phyloP scores from a whole-genome alignment of 2,113 vertebrate species.

The Pycnonotus jocosus region DNA sequence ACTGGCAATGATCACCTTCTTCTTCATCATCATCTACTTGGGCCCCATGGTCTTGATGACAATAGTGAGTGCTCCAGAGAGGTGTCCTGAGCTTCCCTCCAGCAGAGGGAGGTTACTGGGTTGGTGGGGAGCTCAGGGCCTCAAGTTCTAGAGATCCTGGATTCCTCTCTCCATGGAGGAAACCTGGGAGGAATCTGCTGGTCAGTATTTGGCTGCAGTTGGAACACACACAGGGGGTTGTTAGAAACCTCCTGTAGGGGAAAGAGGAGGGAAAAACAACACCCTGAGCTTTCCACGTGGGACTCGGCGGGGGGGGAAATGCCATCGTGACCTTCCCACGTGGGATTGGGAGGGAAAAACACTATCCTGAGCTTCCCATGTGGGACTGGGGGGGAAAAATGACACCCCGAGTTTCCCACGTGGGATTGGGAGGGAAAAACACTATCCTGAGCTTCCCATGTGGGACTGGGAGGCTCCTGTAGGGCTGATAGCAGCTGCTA shows the following conservation, averaged over 20 bases:
- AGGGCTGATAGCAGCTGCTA: neutral
- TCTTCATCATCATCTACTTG: slow-evolving; percentile 98
- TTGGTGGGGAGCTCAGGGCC: neutral
- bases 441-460: neutral
- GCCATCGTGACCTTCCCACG: neutral
- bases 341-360: neutral
- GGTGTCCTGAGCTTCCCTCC: accelerated
- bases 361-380: neutral
- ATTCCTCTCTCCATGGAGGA: neutral
- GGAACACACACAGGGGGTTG: neutral
- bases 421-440: neutral
- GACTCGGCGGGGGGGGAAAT: neutral
- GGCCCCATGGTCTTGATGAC: slow-evolving; percentile 97
- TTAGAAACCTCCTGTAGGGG: neutral
- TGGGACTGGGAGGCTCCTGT: neutral
- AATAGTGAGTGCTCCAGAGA: slow-evolving; percentile 81
- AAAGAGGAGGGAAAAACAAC: neutral
- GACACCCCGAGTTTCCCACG: neutral
- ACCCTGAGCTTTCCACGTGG: neutral
- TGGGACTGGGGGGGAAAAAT: neutral
- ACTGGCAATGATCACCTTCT: slow-evolving; percentile 96
- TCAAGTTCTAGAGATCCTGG: neutral
- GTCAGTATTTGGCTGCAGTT: neutral
- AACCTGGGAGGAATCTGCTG: neutral
- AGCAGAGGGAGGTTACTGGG: accelerated